Evolutionary conservation across 2,888 invertebrate species (phyloP).

Genomic region (Acrobasis suavella): DNA sequence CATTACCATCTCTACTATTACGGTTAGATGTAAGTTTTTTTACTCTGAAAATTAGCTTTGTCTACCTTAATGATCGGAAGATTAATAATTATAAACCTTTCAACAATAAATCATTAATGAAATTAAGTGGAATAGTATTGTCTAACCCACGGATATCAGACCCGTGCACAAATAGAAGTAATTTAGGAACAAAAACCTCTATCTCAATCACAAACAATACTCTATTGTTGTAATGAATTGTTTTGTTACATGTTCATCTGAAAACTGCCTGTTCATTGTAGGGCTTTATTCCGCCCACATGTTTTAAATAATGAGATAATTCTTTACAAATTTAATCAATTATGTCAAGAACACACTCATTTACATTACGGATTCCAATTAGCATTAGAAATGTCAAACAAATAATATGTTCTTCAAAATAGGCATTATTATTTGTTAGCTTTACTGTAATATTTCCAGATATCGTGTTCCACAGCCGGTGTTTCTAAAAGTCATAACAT

Average conservation of each 20-base stretch:
- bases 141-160: constrained; percentile 52
- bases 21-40: no score
- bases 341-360: constrained; percentile 25
- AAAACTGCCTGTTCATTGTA: constrained; percentile 66
- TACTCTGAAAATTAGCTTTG: not conserved
- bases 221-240: constrained; percentile 71
- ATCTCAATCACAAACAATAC: constrained; percentile 69
- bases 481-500: constrained; percentile 52
- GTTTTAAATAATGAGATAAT: constrained; percentile 40
- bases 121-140: constrained; percentile 38
- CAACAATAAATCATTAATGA: constrained; percentile 29
- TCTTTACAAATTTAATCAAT: constrained; percentile 52
- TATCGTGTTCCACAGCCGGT: constrained; percentile 46
- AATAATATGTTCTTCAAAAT: not conserved
- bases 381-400: constrained; percentile 11
- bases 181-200: constrained; percentile 60
- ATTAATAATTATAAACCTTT: constrained; percentile 22
- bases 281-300: constrained; percentile 70
- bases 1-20: no score
- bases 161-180: constrained; percentile 50
- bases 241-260: constrained; percentile 63
- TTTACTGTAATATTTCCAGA: constrained; percentile 35
- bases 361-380: constrained; percentile 28
- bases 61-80: not conserved
- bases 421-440: constrained; percentile 13